A percentile compares a stretch with the other conserved stretches of the same genome.
Evolutionary conservation across 2,113 vertebrate species (phyloP).

Genomic region (Dinomys branickii): DNA sequence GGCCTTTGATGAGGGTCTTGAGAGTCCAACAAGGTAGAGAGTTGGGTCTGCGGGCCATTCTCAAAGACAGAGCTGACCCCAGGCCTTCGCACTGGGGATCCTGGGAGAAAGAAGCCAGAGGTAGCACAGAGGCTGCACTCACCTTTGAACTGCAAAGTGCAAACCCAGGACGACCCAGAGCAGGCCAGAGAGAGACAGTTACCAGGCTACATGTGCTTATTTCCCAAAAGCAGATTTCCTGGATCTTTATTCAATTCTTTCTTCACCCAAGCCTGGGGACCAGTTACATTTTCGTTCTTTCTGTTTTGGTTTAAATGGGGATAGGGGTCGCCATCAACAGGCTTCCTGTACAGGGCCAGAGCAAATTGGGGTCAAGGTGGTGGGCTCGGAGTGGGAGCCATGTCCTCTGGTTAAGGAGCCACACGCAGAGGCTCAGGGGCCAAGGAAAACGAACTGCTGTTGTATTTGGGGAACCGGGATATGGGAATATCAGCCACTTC

Average conservation of each 20-base stretch:
- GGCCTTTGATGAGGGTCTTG: background rate
- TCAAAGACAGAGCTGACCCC: background rate
- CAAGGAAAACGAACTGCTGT: accelerated
- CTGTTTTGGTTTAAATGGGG: background rate
- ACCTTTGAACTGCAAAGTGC: background rate
- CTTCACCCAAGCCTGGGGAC: background rate
- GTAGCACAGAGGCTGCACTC: accelerated
- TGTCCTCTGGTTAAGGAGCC: background rate
- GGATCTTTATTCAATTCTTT: background rate
- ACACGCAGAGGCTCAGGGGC: accelerated
- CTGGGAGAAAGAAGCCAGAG: background rate
- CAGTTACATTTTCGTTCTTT: background rate
- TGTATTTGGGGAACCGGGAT: accelerated
- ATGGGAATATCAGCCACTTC: background rate
- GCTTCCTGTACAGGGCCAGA: background rate
- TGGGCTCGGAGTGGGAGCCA: background rate
- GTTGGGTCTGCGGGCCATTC: background rate
- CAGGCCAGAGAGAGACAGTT: background rate
- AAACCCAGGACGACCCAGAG: too few species aligned
- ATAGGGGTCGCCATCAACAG: accelerated
- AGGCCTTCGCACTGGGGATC: background rate
- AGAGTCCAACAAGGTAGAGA: background rate
- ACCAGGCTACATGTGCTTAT: accelerated
- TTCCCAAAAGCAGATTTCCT: background rate
- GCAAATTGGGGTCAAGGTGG: background rate